Conservation (phyloP, 2,797 vertebrate species). For the Halcyon chelicuti region DNA sequence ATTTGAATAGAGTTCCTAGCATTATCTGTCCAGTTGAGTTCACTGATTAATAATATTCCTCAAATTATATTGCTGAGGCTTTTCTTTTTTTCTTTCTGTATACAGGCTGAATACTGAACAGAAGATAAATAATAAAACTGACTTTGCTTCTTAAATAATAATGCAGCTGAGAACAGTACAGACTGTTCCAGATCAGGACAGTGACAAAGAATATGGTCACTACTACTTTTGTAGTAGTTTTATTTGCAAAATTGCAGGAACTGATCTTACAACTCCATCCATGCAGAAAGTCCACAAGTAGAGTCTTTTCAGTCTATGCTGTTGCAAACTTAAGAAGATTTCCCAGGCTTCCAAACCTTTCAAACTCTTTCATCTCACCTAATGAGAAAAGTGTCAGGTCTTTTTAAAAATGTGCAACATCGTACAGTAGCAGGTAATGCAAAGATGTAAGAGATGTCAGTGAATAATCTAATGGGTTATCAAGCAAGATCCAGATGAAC, state of each 20-base stretch:
- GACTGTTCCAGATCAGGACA: neutral
- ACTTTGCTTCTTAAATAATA: conserved; percentile 36
- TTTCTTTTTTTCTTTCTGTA: neutral
- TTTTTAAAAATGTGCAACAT: neutral
- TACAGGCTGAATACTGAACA: conserved; percentile 1
- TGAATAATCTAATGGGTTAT: neutral
- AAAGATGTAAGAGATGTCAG: neutral
- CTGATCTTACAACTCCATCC: neutral
- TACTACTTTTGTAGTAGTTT: neutral
- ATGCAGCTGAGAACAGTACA: neutral
- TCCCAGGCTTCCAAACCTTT: neutral
- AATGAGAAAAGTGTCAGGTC: neutral
- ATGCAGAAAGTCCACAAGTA: neutral
- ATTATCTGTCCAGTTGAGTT: neutral
- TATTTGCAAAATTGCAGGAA: neutral
- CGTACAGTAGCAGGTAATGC: neutral
- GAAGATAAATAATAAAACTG: conserved; percentile 25
- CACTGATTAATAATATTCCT: conserved; percentile 10
- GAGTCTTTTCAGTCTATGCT: neutral
- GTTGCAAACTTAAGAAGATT: neutral
- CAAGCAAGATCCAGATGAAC: neutral
- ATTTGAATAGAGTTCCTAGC: neutral
- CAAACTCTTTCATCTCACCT: neutral
- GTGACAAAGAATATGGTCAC: neutral
- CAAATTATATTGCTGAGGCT: neutral